These are phyloP conservation scores for Asobara japonica DNA, from an alignment of 1,140 invertebrate species.

Conservation along the genomic window DNA sequence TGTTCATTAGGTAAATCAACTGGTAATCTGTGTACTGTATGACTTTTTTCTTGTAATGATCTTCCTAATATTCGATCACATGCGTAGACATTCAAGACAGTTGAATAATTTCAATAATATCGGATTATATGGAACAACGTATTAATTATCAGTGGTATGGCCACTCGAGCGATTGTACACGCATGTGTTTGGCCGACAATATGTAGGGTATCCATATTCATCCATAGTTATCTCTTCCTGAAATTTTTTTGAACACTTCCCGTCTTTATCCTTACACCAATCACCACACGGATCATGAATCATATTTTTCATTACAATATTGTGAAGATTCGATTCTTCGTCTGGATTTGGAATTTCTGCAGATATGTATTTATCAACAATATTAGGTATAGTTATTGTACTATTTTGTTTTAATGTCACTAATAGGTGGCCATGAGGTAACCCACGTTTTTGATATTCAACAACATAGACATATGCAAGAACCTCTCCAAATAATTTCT, in stretches of 20 bases:
- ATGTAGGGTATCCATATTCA: conserved; percentile 47
- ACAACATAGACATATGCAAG: not conserved
- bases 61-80: not conserved
- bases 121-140: conserved; percentile 24
- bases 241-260: conserved; percentile 52
- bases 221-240: conserved; percentile 43
- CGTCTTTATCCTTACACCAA: conserved; percentile 51
- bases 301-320: conserved; percentile 53
- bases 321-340: conserved; percentile 53
- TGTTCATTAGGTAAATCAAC: conserved; percentile 1
- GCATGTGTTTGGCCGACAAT: conserved; percentile 21
- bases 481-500: not conserved
- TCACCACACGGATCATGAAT: conserved; percentile 48
- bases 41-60: not conserved
- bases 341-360: conserved; percentile 65
- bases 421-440: conserved; percentile 13
- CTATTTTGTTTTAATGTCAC: conserved; percentile 18
- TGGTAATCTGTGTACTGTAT: not conserved
- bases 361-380: conserved; percentile 49
- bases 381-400: conserved; percentile 18
- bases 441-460: conserved; percentile 19
- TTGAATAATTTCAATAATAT: conserved; percentile 23
- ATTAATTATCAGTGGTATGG: conserved; percentile 4
- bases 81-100: conserved; percentile 18
- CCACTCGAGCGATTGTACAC: not conserved